phyloP scores from a whole-genome alignment of 1,140 invertebrate species.

The Coenobita brevimanus region DNA sequence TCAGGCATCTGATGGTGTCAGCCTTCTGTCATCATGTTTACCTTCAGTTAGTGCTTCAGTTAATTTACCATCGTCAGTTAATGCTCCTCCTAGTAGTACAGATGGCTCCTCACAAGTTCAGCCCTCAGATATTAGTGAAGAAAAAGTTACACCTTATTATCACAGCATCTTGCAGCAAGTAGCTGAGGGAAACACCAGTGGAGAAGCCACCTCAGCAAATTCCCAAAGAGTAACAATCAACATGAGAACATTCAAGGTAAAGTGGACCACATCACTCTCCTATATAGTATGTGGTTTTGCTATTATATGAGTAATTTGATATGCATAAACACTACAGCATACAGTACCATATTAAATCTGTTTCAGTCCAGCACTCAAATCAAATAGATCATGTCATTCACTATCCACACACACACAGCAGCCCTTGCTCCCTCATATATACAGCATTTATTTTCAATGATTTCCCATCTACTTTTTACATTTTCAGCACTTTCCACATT shows the following conservation, averaged over 20 bases:
- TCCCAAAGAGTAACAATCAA: constrained; percentile 69
- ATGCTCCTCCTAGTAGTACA: constrained; percentile 17
- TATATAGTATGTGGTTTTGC: no score
- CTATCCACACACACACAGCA: no score
- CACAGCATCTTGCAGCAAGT: constrained; percentile 56
- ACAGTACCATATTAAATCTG: no score
- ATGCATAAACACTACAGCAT: no score
- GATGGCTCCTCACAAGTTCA: constrained; percentile 12
- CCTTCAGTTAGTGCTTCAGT: constrained; percentile 1
- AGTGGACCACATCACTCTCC: no score
- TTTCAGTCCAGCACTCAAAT: no score
- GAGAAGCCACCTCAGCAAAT: constrained; percentile 45
- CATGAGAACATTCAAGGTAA: constrained; percentile 69
- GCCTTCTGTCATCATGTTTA: constrained; percentile 25
- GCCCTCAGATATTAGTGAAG: constrained; percentile 32
- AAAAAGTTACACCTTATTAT: constrained; percentile 50
- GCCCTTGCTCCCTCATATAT: no score
- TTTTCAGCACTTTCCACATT: no score
- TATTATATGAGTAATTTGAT: no score
- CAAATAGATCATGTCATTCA: no score
- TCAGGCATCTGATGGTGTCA: constrained; percentile 42
- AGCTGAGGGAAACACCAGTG: constrained; percentile 38
- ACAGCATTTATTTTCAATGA: no score
- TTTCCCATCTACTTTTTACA: no score
- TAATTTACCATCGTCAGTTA: neutral